A percentile compares a stretch with the other conserved stretches of the same genome.
These are phyloP conservation scores for Andrena trimmerana DNA, from an alignment of 2,888 invertebrate species.

Conservation along the genomic window DNA sequence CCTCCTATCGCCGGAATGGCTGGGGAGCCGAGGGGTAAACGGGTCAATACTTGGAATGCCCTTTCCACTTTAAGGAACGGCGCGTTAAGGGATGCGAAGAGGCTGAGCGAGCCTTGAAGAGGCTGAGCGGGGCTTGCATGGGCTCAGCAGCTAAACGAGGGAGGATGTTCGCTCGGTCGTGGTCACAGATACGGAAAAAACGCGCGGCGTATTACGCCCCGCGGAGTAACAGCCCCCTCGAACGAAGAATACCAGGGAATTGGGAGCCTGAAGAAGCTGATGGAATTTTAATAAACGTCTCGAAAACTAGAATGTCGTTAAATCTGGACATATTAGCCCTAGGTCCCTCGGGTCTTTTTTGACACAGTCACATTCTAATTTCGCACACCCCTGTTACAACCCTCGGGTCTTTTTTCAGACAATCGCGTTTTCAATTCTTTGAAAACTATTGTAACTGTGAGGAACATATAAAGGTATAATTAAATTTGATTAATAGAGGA, in stretches of 20 bases:
- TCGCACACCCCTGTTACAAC: too few species aligned
- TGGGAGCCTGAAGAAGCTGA: background rate
- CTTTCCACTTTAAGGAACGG: conserved; percentile 81
- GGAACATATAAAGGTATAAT: too few species aligned
- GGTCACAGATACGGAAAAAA: conserved; percentile 59
- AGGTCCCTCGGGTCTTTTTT: too few species aligned
- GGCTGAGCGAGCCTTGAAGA: conserved; percentile 65
- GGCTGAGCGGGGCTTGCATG: conserved; percentile 64
- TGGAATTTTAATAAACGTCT: background rate
- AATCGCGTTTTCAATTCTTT: too few species aligned
- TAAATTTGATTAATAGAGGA: background rate
- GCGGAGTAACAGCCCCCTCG: conserved; percentile 31
- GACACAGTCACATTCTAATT: too few species aligned
- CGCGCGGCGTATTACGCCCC: conserved; percentile 43
- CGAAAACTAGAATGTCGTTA: conserved; percentile 10
- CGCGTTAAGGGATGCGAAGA: conserved; percentile 75
- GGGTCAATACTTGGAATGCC: conserved; percentile 83
- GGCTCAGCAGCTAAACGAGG: conserved; percentile 60
- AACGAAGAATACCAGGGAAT: background rate
- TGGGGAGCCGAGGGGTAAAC: conserved; percentile 73
- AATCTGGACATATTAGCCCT: background rate
- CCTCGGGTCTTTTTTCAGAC: too few species aligned
- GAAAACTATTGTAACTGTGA: too few species aligned
- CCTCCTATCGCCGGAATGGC: conserved; percentile 20
- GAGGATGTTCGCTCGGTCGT: conserved; percentile 71